Evolutionary conservation across 1,140 invertebrate species (phyloP), one percentile per base, ranked within the genome.

Genomic region (Drosophila persimilis): DNA sequence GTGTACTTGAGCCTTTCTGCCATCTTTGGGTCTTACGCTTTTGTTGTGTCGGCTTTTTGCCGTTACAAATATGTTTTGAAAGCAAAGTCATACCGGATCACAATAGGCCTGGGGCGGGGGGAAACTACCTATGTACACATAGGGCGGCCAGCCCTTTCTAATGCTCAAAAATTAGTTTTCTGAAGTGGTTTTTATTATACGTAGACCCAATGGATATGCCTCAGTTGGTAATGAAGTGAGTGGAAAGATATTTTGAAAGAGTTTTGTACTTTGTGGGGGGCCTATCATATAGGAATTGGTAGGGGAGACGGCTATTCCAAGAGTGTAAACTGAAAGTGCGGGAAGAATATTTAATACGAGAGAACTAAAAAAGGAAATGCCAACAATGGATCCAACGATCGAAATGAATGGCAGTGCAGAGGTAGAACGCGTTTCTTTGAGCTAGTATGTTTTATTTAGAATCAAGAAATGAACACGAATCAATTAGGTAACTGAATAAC

Each of bases 41-140:
- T 84, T 86, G 70, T 86, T 86, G 53, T 86, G 53, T 73, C 52
- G 73, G 60, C 63, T 77, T 80, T 66, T 72, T 71, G 83, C 81
- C 83, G 81, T 88, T 85, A 80, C 81, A 80, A 81, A 86, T 78
- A 76, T 86, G 81, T 86, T 86, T 88, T 88, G 74, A 86, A 78
- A 86, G 81, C 81, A 86, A 86, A 86, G 83, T 86, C 81, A 88
- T 81, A 65, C 51, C 67, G 64, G 57, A 85, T 85, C 80, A 84
- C 60, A 84, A 85, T 80, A 77, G 70, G 24, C 6, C 45, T 22
- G 41, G 52, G 39, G 24, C 47, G 52, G 56, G 52, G 52, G 59
- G 56, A 47, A 53, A 63, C 51, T 60, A 43, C 45, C 20, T 51
- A 43, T 13, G n/a, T 45, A 59, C 44, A 75, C 60, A 31, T 48